Base-by-base conservation (phyloP, 2,797 vertebrate genomes). In the Merluccius polli region DNA sequence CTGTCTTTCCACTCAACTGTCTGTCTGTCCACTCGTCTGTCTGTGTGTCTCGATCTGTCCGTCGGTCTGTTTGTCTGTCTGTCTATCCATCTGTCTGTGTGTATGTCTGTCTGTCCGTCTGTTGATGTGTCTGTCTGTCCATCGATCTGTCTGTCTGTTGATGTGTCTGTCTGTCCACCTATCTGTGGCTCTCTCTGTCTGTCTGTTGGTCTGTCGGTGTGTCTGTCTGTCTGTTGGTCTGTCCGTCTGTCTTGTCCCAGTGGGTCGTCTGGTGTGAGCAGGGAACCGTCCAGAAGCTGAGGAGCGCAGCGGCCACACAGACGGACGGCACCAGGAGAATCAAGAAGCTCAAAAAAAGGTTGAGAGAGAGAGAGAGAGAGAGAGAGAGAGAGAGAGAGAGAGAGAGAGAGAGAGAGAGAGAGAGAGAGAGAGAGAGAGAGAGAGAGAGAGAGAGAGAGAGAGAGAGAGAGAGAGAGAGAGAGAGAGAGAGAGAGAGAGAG, bases 211-310 rank as follows among this genome's bases (percentile, higher is more conserved):
- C 59, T 65, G 30, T 4, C 33, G 24, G n/a, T 36, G 36, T 33
- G 36, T 71, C 70, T 75, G 29, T 69, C 77, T 75, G 36, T 69
- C 75, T 41, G 38, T 32, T 27, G 59, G 59, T 30, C 27, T 29
- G 7, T 69, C 35, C 83, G 73, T 86, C 72, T 83, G 30, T 88
- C 31, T 76, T 72, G 87, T 89, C 79, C 91, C 93, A 95, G 95
- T 94, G 94, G 96, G 96, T 91, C 96, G 95, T 89, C 95, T 97
- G 89, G 94, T 96, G 90, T 99, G 96, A 96, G 87, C 88, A 86
- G 90, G 84, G 89, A 89, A 87, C 89, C 86, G 78, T 84, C 73
- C 79, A 90, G 90, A 85, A 93, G 89, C 92, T 92, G 92, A 91
- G 87, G 84, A 87, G 87, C 85, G 79, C 88, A 86, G 87, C 93